These are phyloP conservation scores for Troides aeacus DNA, from an alignment of 2,888 invertebrate genomes.

Conservation along the genomic window DNA sequence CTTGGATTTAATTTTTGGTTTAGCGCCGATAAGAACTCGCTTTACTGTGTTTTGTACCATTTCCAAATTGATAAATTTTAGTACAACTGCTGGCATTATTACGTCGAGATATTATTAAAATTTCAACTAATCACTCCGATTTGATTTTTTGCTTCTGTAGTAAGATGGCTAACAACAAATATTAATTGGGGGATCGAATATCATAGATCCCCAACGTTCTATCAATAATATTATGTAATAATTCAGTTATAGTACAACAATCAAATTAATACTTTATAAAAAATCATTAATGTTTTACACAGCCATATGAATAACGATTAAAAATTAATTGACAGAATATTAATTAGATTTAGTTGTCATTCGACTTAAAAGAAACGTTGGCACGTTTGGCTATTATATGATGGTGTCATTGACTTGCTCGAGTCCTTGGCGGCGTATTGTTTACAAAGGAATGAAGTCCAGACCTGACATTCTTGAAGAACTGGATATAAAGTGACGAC, in stretches of 20 bases:
- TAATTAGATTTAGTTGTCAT: constrained; percentile 25
- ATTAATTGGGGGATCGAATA: too few relatives aligned
- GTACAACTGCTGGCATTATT: too few relatives aligned
- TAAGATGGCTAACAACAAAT: too few relatives aligned
- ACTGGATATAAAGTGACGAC: constrained; percentile 75
- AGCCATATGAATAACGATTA: constrained; percentile 14
- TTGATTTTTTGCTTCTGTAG: too few relatives aligned
- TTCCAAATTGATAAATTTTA: too few relatives aligned
- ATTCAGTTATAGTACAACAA: neutral
- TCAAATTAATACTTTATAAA: neutral
- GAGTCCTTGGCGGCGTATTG: constrained; percentile 59
- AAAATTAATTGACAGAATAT: constrained; percentile 23
- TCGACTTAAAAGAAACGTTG: constrained; percentile 23
- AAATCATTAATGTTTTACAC: neutral
- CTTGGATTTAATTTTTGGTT: too few relatives aligned
- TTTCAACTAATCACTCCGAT: too few relatives aligned
- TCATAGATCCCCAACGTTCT: too few relatives aligned
- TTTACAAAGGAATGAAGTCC: constrained; percentile 73
- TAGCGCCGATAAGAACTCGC: too few relatives aligned
- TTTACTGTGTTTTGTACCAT: too few relatives aligned
- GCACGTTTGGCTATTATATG: constrained; percentile 39
- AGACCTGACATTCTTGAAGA: constrained; percentile 68
- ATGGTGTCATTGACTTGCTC: constrained; percentile 57
- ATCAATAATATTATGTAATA: too few relatives aligned
- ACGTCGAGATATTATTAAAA: too few relatives aligned